Evolutionary conservation across 1,140 invertebrate genomes (phyloP).

Genomic region (Caenorhabditis brenneri): DNA sequence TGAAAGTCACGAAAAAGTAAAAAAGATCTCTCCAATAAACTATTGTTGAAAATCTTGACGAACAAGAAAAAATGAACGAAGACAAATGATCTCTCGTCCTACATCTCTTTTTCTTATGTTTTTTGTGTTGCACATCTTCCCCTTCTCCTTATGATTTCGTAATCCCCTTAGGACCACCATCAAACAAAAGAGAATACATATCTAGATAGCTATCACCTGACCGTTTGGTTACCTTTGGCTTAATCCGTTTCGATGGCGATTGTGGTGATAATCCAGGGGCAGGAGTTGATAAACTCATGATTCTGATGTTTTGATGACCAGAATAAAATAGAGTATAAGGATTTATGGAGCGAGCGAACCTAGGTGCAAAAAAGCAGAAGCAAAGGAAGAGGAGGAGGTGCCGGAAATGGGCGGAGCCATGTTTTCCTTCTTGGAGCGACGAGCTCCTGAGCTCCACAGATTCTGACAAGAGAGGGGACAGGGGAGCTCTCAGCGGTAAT

Average conservation of each 20-base stretch:
- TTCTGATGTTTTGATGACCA: no score
- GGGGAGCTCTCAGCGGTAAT: slow-evolving; percentile 10
- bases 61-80: slow-evolving; percentile 19
- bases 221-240: neutral
- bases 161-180: neutral
- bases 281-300: slow-evolving; percentile 19
- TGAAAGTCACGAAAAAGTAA: no score
- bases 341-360: neutral
- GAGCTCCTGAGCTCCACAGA: neutral
- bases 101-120: neutral
- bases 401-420: slow-evolving; percentile 7
- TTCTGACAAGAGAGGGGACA: neutral
- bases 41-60: neutral
- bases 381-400: neutral
- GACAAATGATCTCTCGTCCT: slow-evolving; percentile 27
- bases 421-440: neutral
- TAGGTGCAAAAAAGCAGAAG: slow-evolving; percentile 4
- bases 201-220: neutral
- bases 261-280: slow-evolving; percentile 2
- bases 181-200: neutral
- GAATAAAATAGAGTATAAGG: neutral
- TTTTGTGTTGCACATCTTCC: neutral
- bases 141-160: neutral
- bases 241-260: slow-evolving; percentile 27
- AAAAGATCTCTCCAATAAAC: neutral